Evolutionary conservation across 1,140 invertebrate genomes (phyloP).

Genomic region (Pentalonia nigronervosa): DNA sequence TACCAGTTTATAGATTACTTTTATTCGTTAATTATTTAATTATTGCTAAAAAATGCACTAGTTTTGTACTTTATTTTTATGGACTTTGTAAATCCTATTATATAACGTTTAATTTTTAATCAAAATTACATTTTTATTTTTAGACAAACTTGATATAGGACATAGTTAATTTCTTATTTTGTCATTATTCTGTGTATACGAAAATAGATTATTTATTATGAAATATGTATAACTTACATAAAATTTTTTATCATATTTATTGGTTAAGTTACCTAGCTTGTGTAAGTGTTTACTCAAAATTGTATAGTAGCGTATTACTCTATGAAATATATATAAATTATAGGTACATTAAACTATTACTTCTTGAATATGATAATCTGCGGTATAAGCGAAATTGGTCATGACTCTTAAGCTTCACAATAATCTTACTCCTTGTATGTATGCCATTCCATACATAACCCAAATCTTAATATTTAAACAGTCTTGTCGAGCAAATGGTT

Average conservation of each 20-base stretch:
- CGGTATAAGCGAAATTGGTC: neutral
- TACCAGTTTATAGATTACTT: neutral
- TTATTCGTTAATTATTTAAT: slow-evolving; percentile 6
- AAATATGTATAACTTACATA: neutral
- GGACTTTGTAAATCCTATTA: neutral
- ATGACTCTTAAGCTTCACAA: neutral
- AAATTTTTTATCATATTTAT: neutral
- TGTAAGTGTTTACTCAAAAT: neutral
- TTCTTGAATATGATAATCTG: slow-evolving; percentile 37
- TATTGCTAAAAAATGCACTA: neutral
- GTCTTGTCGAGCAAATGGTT: neutral
- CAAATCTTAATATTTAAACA: slow-evolving; percentile 31
- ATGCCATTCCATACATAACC: neutral
- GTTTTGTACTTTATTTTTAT: neutral
- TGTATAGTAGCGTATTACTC: no score
- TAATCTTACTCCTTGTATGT: neutral
- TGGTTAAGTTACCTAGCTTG: neutral
- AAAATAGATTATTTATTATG: neutral
- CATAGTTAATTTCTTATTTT: neutral
- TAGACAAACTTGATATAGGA: neutral
- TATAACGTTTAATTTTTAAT: neutral
- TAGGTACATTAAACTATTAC: neutral
- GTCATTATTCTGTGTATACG: neutral
- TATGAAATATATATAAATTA: no score
- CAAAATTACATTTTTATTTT: neutral